Conservation (phyloP, 2,113 vertebrate genomes). For the Myotis davidii region DNA sequence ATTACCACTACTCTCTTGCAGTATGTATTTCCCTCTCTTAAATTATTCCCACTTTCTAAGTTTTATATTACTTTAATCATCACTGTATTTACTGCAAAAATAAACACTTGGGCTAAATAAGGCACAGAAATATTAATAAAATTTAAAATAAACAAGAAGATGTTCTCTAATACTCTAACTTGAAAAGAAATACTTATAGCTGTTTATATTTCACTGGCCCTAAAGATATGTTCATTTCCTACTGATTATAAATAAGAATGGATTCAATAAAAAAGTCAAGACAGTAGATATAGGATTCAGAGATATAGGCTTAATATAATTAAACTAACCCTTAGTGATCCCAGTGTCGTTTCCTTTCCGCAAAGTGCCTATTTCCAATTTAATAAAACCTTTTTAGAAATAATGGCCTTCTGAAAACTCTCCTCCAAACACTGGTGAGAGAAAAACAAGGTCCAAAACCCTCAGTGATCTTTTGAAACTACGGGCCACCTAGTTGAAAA, state of each 20-base stretch:
- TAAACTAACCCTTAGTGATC: background rate
- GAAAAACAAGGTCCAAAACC: background rate
- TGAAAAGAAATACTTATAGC: background rate
- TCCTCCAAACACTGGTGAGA: background rate
- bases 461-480: background rate
- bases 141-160: background rate
- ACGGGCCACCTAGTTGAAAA: background rate
- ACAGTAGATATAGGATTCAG: background rate
- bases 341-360: background rate
- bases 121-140: background rate
- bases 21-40: background rate
- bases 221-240: background rate
- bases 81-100: background rate
- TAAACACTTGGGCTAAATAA: background rate
- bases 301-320: background rate
- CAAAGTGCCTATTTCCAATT: background rate
- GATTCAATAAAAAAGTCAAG: background rate
- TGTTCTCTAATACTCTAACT: background rate
- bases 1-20: background rate
- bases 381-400: background rate
- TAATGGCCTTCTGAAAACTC: background rate
- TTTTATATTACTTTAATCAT: background rate
- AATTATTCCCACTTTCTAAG: background rate
- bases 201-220: background rate
- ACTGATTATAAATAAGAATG: background rate